A percentile compares a stretch with the other conserved stretches of the same genome.
phyloP scores from a whole-genome alignment of 1,140 invertebrate genomes.

The Camponotus vicinus region DNA sequence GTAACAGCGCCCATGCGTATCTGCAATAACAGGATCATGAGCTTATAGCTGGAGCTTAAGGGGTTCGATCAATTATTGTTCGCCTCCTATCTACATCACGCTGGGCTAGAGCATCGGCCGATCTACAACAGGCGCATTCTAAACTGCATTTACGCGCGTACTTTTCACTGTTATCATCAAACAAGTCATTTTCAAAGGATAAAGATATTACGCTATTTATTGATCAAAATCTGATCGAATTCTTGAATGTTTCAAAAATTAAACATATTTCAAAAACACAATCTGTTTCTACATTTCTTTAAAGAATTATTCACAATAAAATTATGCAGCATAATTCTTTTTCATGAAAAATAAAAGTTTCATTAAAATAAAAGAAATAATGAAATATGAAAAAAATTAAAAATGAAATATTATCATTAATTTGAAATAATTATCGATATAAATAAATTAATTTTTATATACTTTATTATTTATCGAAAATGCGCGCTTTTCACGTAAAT shows the following conservation, averaged over 20 bases:
- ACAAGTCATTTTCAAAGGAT: slow-evolving; percentile 47
- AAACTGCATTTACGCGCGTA: slow-evolving; percentile 49
- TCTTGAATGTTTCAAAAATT: neutral
- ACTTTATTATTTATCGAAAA: neutral
- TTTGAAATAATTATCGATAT: neutral
- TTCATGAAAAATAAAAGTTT: neutral
- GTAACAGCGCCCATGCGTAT: slow-evolving; percentile 69
- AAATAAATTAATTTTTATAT: neutral
- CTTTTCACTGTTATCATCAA: slow-evolving; percentile 61
- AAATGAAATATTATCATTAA: neutral
- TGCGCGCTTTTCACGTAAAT: neutral
- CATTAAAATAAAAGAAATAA: too few species aligned
- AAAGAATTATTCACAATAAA: neutral
- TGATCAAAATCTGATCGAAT: neutral
- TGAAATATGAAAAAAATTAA: too few species aligned
- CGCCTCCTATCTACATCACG: slow-evolving; percentile 78
- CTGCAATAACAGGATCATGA: slow-evolving; percentile 78
- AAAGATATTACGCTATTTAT: neutral
- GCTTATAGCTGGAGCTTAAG: slow-evolving; percentile 76
- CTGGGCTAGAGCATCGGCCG: slow-evolving; percentile 62
- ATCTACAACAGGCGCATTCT: slow-evolving; percentile 55
- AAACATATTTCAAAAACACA: neutral
- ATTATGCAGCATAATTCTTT: neutral
- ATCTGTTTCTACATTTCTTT: neutral
- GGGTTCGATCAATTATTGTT: slow-evolving; percentile 79